Evolutionary conservation across 2,797 vertebrate species (phyloP).

Genomic region (Botia kubotai): DNA sequence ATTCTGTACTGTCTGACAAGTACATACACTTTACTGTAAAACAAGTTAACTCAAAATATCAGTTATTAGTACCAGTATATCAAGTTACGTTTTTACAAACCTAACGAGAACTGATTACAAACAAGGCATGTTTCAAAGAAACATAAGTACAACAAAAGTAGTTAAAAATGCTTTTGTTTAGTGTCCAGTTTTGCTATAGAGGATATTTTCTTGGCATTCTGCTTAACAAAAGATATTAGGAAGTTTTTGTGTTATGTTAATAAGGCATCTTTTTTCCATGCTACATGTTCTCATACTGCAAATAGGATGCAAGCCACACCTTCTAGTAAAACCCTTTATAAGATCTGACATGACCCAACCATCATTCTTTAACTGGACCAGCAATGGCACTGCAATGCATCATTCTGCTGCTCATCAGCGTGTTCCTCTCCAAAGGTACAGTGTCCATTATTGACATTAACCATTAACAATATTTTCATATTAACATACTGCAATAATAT

Average conservation of each 20-base stretch:
- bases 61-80: no score
- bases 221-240: background rate
- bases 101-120: no score
- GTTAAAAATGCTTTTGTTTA: no score
- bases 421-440: slow-evolving; percentile 23
- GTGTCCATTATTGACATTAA: background rate
- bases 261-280: background rate
- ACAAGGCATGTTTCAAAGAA: no score
- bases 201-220: background rate
- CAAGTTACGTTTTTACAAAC: no score
- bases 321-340: background rate
- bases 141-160: no score
- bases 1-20: no score
- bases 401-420: background rate
- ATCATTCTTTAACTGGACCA: background rate
- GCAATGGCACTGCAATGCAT: slow-evolving; percentile 12
- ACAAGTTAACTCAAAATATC: no score
- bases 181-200: no score
- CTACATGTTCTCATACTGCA: background rate
- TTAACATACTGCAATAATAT: no score
- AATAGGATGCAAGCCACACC: slow-evolving; percentile 26
- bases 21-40: no score
- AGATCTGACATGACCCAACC: background rate
- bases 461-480: no score
- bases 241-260: background rate